Conservation (phyloP, 2,113 vertebrate species). For the Megaleporinus macrocephalus region DNA sequence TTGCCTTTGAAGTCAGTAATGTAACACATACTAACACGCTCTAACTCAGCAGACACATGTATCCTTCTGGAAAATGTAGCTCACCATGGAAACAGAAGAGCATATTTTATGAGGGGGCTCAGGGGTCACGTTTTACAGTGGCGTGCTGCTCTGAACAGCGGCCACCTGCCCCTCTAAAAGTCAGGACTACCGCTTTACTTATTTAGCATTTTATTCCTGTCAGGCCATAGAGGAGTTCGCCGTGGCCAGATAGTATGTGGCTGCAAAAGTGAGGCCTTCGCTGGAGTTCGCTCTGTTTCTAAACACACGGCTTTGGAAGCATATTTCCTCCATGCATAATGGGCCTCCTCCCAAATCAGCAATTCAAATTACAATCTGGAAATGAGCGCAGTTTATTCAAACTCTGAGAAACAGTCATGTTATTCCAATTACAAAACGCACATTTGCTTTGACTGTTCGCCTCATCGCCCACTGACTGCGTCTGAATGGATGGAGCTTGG, state of each 20-base stretch:
- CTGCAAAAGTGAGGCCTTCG: background rate
- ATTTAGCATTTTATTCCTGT: conserved; percentile 48
- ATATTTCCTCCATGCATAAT: background rate
- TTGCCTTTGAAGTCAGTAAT: background rate
- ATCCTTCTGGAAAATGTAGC: background rate
- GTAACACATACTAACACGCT: background rate
- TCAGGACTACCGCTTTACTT: background rate
- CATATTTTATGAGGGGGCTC: conserved; percentile 68
- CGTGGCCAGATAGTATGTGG: background rate
- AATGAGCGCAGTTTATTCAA: conserved; percentile 16
- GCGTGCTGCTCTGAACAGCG: conserved; percentile 65
- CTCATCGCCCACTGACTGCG: conserved; percentile 63
- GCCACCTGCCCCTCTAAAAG: conserved; percentile 8
- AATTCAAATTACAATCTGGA: conserved; percentile 29
- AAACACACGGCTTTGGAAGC: conserved; percentile 21
- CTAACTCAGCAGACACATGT: background rate
- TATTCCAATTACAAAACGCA: conserved; percentile 39
- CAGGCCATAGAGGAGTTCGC: conserved; percentile 21
- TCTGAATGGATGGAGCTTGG: conserved; percentile 65
- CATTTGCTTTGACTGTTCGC: conserved; percentile 63
- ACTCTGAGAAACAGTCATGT: background rate
- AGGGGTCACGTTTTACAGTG: conserved; percentile 62
- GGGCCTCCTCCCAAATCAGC: background rate
- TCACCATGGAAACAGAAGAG: conserved; percentile 50
- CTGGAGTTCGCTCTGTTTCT: background rate